A percentile compares a stretch with the other conserved stretches of the same genome.
Evolutionary conservation across 1,140 invertebrate species (phyloP).

Genomic region (Psix sp.): DNA sequence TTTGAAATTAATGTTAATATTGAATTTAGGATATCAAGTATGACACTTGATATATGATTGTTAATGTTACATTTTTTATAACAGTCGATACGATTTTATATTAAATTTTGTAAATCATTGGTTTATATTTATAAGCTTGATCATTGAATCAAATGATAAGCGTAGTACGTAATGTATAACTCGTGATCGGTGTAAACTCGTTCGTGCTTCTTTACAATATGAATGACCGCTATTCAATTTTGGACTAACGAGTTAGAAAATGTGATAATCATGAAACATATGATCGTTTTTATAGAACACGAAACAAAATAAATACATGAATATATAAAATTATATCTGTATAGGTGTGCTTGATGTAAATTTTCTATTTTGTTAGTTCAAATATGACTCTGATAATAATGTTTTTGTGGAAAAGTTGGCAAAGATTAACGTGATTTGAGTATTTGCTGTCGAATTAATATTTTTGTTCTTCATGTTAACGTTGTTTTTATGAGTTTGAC

Average conservation of each 20-base stretch:
- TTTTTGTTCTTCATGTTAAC: no score
- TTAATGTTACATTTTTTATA: no score
- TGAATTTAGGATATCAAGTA: slow-evolving; percentile 11
- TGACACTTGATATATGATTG: no score
- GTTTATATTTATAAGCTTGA: no score
- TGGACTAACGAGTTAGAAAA: slow-evolving; percentile 46
- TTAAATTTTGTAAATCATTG: no score
- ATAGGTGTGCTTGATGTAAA: slow-evolving; percentile 16
- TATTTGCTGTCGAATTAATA: neutral
- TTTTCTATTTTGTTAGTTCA: slow-evolving; percentile 45
- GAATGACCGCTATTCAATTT: slow-evolving; percentile 10
- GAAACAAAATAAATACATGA: no score
- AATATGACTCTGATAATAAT: slow-evolving; percentile 9
- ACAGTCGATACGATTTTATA: no score
- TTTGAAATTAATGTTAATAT: slow-evolving; percentile 31
- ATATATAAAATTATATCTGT: no score
- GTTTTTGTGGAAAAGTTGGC: slow-evolving; percentile 45
- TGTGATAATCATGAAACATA: slow-evolving; percentile 6
- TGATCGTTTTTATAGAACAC: no score
- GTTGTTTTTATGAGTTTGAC: neutral
- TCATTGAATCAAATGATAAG: slow-evolving; percentile 9
- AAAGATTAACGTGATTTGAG: slow-evolving; percentile 3
- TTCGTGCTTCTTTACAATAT: slow-evolving; percentile 16
- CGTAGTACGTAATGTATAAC: neutral
- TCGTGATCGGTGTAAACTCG: slow-evolving; percentile 43